A percentile compares a stretch with the other conserved stretches of the same genome.
Conservation (phyloP, 1,140 invertebrate genomes). For the Charaxes varanes region DNA sequence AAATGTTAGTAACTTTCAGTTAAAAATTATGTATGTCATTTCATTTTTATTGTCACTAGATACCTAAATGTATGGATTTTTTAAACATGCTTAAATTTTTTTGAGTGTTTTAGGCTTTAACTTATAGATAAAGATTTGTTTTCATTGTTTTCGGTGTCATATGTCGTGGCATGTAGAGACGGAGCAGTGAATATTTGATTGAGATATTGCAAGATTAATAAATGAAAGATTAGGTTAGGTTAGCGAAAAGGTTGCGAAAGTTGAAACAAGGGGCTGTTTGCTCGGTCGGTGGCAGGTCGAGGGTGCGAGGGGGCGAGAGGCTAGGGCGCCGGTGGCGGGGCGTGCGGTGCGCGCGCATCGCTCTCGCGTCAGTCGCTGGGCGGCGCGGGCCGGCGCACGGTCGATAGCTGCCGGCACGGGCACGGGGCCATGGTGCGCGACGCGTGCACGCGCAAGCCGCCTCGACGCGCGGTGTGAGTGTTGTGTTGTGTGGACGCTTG, state of each 20-base stretch:
- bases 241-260: conserved; percentile 20
- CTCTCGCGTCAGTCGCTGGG: conserved; percentile 65
- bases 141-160: neutral
- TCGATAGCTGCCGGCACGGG: conserved; percentile 58
- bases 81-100: no score
- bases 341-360: conserved; percentile 55
- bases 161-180: neutral
- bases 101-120: no score
- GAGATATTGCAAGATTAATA: neutral
- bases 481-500: conserved; percentile 36
- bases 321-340: conserved; percentile 21
- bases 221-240: neutral
- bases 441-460: conserved; percentile 48
- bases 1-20: neutral
- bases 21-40: neutral
- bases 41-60: no score
- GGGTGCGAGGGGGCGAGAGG: conserved; percentile 18
- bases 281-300: conserved; percentile 21
- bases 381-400: conserved; percentile 62
- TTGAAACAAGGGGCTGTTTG: conserved; percentile 25
- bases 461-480: conserved; percentile 42
- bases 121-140: no score
- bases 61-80: no score
- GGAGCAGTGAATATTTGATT: no score
- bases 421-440: conserved; percentile 55